Conservation (phyloP, 2,113 vertebrate species). For the Hiodon tergisus region DNA sequence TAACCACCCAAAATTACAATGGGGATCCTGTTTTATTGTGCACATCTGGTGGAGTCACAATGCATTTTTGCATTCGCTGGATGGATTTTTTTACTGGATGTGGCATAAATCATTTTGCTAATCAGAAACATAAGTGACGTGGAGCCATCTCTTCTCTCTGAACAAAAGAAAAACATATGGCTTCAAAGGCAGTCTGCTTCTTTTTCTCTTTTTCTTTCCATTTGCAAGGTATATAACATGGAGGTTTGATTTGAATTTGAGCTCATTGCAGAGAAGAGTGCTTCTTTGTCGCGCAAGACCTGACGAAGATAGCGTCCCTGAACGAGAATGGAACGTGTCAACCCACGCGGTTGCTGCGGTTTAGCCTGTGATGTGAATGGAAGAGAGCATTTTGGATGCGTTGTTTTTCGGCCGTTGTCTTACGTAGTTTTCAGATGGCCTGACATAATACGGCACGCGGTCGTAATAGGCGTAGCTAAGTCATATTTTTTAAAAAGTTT, state of each 20-base stretch:
- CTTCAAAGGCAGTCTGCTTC: constrained; percentile 84
- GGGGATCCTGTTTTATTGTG: constrained; percentile 99
- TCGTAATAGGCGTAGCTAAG: neutral
- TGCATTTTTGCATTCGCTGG: constrained; percentile 99
- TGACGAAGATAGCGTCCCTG: neutral
- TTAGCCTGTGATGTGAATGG: too few species aligned
- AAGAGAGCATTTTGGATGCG: constrained; percentile 1
- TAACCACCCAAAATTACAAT: constrained; percentile 99
- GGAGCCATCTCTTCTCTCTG: constrained; percentile 94
- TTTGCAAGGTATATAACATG: constrained; percentile 71
- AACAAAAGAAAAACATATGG: constrained; percentile 99
- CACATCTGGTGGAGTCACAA: constrained; percentile 99
- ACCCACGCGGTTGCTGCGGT: too few species aligned
- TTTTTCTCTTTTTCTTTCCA: constrained; percentile 34
- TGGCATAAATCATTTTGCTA: constrained; percentile 99
- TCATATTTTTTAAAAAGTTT: too few species aligned
- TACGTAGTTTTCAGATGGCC: constrained; percentile 55
- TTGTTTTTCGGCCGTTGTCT: constrained; percentile 53
- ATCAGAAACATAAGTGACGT: constrained; percentile 99
- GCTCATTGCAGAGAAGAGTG: constrained; percentile 49
- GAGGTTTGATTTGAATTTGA: constrained; percentile 64
- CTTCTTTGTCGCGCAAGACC: constrained; percentile 46
- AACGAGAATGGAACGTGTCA: too few species aligned
- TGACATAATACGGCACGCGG: constrained; percentile 32
- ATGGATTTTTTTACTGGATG: constrained; percentile 99